Evolutionary conservation across 2,797 vertebrate species (phyloP).

Genomic region (Holocentrus rufus): DNA sequence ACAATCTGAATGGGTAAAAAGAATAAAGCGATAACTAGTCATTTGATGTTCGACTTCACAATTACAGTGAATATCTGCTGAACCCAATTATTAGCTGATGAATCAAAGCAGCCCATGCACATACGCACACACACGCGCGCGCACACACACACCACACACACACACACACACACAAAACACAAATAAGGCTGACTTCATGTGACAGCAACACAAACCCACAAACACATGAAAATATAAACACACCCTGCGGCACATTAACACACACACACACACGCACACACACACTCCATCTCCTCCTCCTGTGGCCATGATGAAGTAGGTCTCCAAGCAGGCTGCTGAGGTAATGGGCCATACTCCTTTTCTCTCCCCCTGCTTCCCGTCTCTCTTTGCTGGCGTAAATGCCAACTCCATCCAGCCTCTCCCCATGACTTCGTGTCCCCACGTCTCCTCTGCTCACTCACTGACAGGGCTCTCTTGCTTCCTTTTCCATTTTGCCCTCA

Average conservation of each 20-base stretch:
- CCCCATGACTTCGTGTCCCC: conserved; percentile 34
- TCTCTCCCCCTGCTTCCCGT: conserved; percentile 36
- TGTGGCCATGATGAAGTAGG: conserved; percentile 52
- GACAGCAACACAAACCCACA: conserved; percentile 43
- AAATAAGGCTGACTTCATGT: conserved; percentile 36
- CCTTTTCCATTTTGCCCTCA: conserved; percentile 21
- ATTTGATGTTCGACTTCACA: conserved; percentile 56
- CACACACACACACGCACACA: conserved; percentile 17
- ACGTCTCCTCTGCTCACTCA: conserved; percentile 31
- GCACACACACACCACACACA: too few species aligned
- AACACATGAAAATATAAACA: conserved; percentile 37
- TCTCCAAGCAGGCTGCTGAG: conserved; percentile 57
- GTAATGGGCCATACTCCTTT: conserved; percentile 62
- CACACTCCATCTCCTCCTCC: conserved; percentile 31
- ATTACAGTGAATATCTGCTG: conserved; percentile 50
- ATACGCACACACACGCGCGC: conserved; percentile 26
- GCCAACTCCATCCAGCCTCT: conserved; percentile 29
- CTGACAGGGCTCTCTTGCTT: conserved; percentile 9
- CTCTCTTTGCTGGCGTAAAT: conserved; percentile 19
- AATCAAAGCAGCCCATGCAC: conserved; percentile 25
- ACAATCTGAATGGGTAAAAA: conserved; percentile 26
- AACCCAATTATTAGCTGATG: conserved; percentile 37
- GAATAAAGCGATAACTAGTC: conserved; percentile 32
- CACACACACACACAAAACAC: conserved; percentile 17
- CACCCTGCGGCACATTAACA: conserved; percentile 32